Evolutionary conservation across 2,888 invertebrate genomes (phyloP).

Genomic region (Pristionchus mayeri): DNA sequence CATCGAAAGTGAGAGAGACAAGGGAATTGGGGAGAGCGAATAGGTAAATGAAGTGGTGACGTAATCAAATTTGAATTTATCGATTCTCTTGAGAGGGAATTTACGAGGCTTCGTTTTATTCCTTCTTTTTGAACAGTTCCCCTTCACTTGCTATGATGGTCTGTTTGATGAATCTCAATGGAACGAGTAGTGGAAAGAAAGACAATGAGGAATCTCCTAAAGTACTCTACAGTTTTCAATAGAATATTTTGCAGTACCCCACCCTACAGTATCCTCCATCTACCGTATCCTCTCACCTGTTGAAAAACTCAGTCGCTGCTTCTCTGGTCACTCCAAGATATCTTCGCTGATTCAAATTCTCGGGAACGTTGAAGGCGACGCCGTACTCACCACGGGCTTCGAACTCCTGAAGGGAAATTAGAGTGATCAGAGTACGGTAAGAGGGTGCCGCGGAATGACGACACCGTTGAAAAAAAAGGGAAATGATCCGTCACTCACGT

Average conservation of each 20-base stretch:
- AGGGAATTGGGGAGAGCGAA: too few species aligned
- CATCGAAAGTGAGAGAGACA: too few species aligned
- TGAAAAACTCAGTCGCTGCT: neutral
- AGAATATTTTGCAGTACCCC: too few species aligned
- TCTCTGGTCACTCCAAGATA: neutral
- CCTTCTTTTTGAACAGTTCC: neutral
- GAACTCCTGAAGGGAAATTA: neutral
- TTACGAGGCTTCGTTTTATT: neutral
- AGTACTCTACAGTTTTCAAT: too few species aligned
- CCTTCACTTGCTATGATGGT: neutral
- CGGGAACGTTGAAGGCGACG: neutral
- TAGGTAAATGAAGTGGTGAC: too few species aligned
- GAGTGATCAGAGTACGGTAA: too few species aligned
- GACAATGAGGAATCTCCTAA: too few species aligned
- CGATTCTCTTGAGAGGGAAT: neutral
- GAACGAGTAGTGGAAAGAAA: neutral
- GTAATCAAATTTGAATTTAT: neutral
- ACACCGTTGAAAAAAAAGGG: too few species aligned
- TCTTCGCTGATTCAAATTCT: neutral
- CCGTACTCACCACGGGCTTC: neutral
- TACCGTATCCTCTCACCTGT: neutral
- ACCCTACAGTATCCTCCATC: neutral
- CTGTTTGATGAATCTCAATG: constrained; percentile 2
- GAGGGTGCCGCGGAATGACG: too few species aligned
- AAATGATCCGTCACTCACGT: too few species aligned